Evolutionary conservation across 2,888 invertebrate genomes (phyloP).

Genomic region (Clostera curtula): DNA sequence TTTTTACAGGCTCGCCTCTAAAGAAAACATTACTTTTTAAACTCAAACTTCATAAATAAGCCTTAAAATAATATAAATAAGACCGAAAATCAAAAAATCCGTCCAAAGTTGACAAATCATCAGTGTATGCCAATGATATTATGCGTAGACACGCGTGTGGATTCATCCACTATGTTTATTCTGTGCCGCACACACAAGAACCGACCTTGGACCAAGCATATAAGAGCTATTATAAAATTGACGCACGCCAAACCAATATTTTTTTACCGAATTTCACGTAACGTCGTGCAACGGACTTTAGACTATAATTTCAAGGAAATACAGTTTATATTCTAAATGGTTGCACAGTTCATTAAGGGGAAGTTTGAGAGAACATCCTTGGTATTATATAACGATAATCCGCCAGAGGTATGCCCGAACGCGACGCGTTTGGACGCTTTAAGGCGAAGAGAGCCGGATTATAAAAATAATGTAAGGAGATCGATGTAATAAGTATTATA

Average conservation of each 20-base stretch:
- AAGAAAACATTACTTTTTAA: constrained; percentile 37
- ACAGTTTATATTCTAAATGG: constrained; percentile 38
- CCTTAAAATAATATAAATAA: constrained; percentile 12
- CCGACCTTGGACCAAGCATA: constrained; percentile 10
- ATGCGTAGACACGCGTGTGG: constrained; percentile 64
- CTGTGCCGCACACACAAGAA: constrained; percentile 12
- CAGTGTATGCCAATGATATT: constrained; percentile 64
- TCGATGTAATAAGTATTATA: constrained; percentile 32
- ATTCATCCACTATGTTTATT: constrained; percentile 29
- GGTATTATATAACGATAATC: constrained; percentile 55
- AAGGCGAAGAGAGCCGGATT: constrained; percentile 42
- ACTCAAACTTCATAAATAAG: constrained; percentile 7
- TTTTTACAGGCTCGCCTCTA: constrained; percentile 38
- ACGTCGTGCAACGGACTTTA: constrained; percentile 15
- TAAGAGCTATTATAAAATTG: constrained; percentile 17
- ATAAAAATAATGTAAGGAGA: constrained; percentile 40
- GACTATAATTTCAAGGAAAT: constrained; percentile 24
- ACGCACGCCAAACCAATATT: constrained; percentile 9
- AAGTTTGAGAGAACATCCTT: constrained; percentile 41
- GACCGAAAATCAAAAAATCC: constrained; percentile 20
- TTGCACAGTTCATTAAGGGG: constrained; percentile 43
- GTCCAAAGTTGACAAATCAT: constrained; percentile 63
- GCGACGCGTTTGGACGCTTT: constrained; percentile 40
- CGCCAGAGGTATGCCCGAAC: constrained; percentile 49
- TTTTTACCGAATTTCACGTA: constrained; percentile 20